Conservation (phyloP, 2,888 invertebrate species). For the Drosophila falleni region DNA sequence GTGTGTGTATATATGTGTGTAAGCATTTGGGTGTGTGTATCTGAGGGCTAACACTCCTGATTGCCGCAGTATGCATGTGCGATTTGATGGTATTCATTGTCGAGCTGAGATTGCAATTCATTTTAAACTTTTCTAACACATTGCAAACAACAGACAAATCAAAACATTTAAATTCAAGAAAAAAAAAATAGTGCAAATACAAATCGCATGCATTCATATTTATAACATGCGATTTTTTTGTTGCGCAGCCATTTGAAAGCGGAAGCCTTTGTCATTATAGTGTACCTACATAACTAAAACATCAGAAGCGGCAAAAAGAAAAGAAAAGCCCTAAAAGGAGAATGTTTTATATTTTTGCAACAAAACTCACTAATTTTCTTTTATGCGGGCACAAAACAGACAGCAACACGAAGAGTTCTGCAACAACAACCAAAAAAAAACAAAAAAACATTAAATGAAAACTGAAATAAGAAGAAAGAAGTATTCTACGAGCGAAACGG, state of each 20-base stretch:
- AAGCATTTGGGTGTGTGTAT: neutral
- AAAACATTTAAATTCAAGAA: neutral
- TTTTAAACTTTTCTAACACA: slow-evolving; percentile 5
- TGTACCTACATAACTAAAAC: slow-evolving; percentile 64
- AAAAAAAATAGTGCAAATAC: neutral
- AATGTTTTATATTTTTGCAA: slow-evolving; percentile 65
- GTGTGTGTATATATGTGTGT: neutral
- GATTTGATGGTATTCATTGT: slow-evolving; percentile 24
- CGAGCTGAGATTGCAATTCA: slow-evolving; percentile 10
- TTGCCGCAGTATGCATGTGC: slow-evolving; percentile 44
- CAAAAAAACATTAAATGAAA: neutral
- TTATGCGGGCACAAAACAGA: slow-evolving; percentile 72
- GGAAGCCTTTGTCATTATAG: slow-evolving; percentile 75
- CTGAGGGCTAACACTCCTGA: slow-evolving; percentile 24
- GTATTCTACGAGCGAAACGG: slow-evolving; percentile 46
- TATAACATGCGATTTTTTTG: slow-evolving; percentile 56
- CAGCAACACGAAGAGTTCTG: slow-evolving; percentile 61
- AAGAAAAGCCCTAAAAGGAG: slow-evolving; percentile 40
- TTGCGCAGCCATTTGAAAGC: slow-evolving; percentile 53
- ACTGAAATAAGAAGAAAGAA: slow-evolving; percentile 33
- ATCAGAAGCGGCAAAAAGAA: slow-evolving; percentile 14
- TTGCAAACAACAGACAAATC: slow-evolving; percentile 9
- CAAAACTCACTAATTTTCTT: slow-evolving; percentile 78
- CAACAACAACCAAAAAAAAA: slow-evolving; percentile 24
- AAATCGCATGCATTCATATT: slow-evolving; percentile 58